Base-by-base conservation (phyloP, 2,888 invertebrate species). In the Parnassius apollo region DNA sequence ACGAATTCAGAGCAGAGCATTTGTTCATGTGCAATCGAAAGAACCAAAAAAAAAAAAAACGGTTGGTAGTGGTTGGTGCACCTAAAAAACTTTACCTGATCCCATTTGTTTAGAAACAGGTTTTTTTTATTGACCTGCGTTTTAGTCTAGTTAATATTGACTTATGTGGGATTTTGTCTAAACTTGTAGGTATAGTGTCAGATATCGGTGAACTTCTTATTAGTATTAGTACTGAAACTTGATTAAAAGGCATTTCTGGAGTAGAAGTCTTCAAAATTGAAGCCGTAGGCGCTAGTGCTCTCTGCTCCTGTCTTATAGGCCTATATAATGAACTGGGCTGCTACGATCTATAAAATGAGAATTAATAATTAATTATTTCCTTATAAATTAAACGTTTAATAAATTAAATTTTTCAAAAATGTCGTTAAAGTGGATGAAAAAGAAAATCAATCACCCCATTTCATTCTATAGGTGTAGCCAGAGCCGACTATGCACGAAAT, bases 201-300 rank as follows among this genome's bases (percentile, higher is more conserved):
- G 49, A 45, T 18, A 42, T 52, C 18, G 60, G 55, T 1, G 60
- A 55, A 44, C 54, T 60, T 42, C 49, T 60, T 25, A 60, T 49
- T 22, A 50, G 13, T 44, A 60, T 49, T 9, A 55, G 60, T 9
- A 49, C 12, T 13, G 55, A 42, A n/a, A 60, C 44, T 9, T 55
- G 35, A 25, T 44, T 54, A 7, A 54, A 22, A 22, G 55, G 9
- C 50, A 60, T 60, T 9, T 42, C 54, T 12, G 60, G 60, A 4
- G 54, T 13, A 2, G 48, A 12, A 13, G 49, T 60, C 55, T 55
- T 60, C 49, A 48, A 44, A 18, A 60, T 55, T n/a, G 60, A 22
- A 44, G 55, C 22, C n/a, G 60, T n/a, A n/a, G n/a, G 60, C 49
- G n/a, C 12, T 50, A 0, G 42, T 44, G 4, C 42, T 9, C 22